phyloP scores from a whole-genome alignment of 2,113 vertebrate species.

The Chaetura pelagica region DNA sequence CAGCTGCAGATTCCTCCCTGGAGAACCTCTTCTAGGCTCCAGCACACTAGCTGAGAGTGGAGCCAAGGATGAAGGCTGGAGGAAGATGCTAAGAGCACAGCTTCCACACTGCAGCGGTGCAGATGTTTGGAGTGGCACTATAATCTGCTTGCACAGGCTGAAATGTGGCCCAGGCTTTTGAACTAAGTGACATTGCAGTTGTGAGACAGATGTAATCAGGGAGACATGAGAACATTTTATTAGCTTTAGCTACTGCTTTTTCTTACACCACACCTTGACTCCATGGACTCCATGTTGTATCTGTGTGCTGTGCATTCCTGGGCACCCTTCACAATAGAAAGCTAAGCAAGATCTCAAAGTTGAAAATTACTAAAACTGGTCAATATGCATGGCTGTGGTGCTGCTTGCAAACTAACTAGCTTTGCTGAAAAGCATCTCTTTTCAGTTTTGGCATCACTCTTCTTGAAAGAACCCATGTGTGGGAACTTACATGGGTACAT shows the following conservation, averaged over 20 bases:
- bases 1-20: constrained; percentile 5
- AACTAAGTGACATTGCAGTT: not conserved
- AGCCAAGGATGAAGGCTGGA: not conserved
- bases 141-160: not conserved
- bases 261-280: not conserved
- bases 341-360: not conserved
- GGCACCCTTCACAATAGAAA: not conserved
- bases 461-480: not conserved
- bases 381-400: not conserved
- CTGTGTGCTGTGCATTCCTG: not conserved
- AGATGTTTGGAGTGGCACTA: not conserved
- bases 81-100: not conserved
- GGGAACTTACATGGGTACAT: not conserved
- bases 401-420: not conserved
- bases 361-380: not conserved
- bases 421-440: not conserved
- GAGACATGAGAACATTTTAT: not conserved
- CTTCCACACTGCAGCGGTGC: not conserved
- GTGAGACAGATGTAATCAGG: not conserved
- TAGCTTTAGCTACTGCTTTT: not conserved
- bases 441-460: not conserved
- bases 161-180: not conserved
- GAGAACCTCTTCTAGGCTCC: not conserved
- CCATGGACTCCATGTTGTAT: not conserved
- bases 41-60: not conserved